Conservation (phyloP, 2,797 vertebrate species). For the Chiloscyllium punctatum region DNA sequence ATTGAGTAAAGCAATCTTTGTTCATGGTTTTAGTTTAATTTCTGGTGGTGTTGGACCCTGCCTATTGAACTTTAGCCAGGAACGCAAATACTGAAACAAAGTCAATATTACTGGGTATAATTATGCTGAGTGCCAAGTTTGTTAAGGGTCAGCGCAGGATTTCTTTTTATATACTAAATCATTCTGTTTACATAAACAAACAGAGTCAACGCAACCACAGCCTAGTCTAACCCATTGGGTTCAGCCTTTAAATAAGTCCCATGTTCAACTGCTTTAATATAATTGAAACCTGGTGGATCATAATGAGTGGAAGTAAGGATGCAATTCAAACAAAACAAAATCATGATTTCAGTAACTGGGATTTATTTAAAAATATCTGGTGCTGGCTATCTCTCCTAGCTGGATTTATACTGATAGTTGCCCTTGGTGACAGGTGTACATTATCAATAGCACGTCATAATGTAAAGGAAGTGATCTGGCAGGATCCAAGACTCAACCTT, state of each 20-base stretch:
- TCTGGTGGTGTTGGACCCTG: neutral
- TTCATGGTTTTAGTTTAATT: neutral
- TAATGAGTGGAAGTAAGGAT: neutral
- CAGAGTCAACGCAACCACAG: neutral
- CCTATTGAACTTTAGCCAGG: neutral
- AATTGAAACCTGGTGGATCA: neutral
- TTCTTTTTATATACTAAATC: neutral
- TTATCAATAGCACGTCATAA: neutral
- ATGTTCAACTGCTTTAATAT: neutral
- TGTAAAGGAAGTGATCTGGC: neutral
- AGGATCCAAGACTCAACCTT: neutral
- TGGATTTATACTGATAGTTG: neutral
- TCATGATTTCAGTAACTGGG: neutral
- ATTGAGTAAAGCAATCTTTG: neutral
- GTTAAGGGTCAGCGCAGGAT: neutral
- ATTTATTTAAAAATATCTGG: neutral
- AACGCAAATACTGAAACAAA: constrained; percentile 6
- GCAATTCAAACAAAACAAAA: neutral
- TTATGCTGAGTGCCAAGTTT: constrained; percentile 8
- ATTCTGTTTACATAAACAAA: constrained; percentile 3
- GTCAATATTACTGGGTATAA: constrained; percentile 2
- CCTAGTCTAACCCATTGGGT: neutral
- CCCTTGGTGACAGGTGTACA: neutral
- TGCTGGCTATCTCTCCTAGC: neutral
- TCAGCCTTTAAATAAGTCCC: neutral